A percentile compares a stretch with the other conserved stretches of the same genome.
These are phyloP conservation scores for Ceuthmochares aereus DNA, from an alignment of 2,113 vertebrate genomes.

Conservation along the genomic window DNA sequence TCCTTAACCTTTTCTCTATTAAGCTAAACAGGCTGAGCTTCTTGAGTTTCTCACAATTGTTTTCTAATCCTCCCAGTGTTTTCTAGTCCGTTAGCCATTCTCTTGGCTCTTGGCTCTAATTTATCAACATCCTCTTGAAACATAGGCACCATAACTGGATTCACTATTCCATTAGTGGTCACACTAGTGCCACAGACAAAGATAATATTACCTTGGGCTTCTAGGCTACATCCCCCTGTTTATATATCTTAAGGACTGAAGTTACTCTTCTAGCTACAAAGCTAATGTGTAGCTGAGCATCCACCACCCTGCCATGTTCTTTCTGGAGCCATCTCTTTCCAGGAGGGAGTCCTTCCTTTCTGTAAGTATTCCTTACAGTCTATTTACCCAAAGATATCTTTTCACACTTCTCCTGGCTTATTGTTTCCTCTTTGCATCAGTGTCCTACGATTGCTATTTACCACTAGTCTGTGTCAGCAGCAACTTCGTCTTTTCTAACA, in stretches of 20 bases:
- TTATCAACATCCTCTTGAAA: conserved; percentile 69
- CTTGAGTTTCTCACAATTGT: conserved; percentile 69
- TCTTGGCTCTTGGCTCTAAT: conserved; percentile 50
- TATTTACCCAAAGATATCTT: background rate
- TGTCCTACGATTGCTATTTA: background rate
- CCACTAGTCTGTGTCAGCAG: background rate
- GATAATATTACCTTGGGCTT: background rate
- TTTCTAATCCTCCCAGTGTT: conserved; percentile 65
- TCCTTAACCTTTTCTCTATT: conserved; percentile 70
- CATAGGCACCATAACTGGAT: conserved; percentile 15
- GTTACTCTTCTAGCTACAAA: background rate
- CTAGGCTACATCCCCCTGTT: conserved; percentile 3
- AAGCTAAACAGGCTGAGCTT: conserved; percentile 68
- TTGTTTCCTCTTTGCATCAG: background rate
- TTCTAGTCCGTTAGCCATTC: conserved; percentile 55
- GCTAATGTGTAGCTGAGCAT: background rate
- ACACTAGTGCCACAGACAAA: conserved; percentile 25
- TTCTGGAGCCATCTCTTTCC: background rate
- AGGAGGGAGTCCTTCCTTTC: background rate
- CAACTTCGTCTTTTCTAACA: background rate
- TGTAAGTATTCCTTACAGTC: background rate
- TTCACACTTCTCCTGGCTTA: background rate
- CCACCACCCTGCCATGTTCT: background rate
- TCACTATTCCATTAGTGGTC: conserved; percentile 50
- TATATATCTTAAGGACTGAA: background rate